A percentile compares a stretch with the other conserved stretches of the same genome.
Conservation (phyloP, 2,888 invertebrate genomes). For the Trissolcus japonicus region DNA sequence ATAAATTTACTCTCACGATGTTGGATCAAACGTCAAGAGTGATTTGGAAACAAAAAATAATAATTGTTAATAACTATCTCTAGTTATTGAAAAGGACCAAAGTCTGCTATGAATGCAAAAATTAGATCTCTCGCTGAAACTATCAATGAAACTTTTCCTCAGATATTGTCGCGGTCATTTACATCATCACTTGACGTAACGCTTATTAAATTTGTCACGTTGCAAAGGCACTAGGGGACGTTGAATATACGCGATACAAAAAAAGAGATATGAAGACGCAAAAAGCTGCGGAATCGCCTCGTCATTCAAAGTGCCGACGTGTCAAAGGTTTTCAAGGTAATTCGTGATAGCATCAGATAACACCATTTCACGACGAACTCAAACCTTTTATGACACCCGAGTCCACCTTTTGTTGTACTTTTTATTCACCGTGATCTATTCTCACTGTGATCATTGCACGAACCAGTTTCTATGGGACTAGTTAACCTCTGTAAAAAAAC, state of each 20-base stretch:
- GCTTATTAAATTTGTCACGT: slow-evolving; percentile 58
- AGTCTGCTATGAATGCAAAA: not conserved
- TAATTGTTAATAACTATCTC: slow-evolving; percentile 13
- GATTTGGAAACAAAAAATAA: slow-evolving; percentile 1
- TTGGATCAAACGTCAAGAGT: no score
- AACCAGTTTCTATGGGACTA: slow-evolving; percentile 21
- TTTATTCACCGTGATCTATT: slow-evolving; percentile 45
- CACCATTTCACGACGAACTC: slow-evolving; percentile 45
- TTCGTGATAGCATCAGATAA: slow-evolving; percentile 54
- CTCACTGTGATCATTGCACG: slow-evolving; percentile 22
- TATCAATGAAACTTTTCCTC: slow-evolving; percentile 45
- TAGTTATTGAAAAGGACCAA: no score
- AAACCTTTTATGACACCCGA: slow-evolving; percentile 39
- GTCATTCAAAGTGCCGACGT: slow-evolving; percentile 46
- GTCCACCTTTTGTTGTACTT: slow-evolving; percentile 41
- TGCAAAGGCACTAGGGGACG: slow-evolving; percentile 28
- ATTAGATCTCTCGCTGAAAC: slow-evolving; percentile 28
- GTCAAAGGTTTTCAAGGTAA: slow-evolving; percentile 53
- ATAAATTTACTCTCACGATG: no score
- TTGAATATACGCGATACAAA: slow-evolving; percentile 32
- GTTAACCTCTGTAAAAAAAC: slow-evolving; percentile 13
- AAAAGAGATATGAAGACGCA: slow-evolving; percentile 43
- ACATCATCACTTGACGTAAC: slow-evolving; percentile 48
- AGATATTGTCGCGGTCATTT: slow-evolving; percentile 42
- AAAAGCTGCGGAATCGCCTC: slow-evolving; percentile 43